Base-by-base conservation (phyloP, 2,113 vertebrate genomes). In the Vulpes lagopus region DNA sequence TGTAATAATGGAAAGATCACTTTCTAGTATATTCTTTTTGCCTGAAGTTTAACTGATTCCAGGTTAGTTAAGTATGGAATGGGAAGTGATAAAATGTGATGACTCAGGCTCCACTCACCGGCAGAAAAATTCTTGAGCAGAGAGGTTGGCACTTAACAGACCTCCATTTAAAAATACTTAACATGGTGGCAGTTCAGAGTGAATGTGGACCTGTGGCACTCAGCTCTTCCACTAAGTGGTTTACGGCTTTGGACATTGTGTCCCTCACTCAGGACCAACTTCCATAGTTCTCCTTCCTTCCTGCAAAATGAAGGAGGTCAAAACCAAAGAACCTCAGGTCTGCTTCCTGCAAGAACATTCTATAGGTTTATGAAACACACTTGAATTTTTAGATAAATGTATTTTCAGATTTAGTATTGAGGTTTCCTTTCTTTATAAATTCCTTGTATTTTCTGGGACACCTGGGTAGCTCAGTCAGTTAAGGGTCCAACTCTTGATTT, bases 211-310 rank as follows among this genome's bases (percentile, higher is more conserved):
- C 74, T 22, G 8, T 17, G 38, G 35, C 25, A 17, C 19, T 8
- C 8, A 35, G 67, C 19, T 5, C 49, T 82, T 43, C 27, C 22
- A 49, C 20, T 27, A 51, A 51, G 0, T 4, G 51, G 20, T 20
- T 30, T 38, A n/a, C n/a, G 38, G 7, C 53, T 62, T 23, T 73
- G 62, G 62, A 38, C 7, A 11, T 32, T 6, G 20, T 9, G 25
- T 84, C 14, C 14, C 8, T 65, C 5, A 25, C 19, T 67, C 19
- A 67, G 12, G 59, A 73, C 5, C 9, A 19, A 3, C 69, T 79
- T 93, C 65, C 43, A 89, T 43, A 20, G 2, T 23, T 71, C 55
- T 82, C n/a, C 43, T 95, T 90, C 59, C 69, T 83, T 83, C 5
- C 14, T 62, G 5, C 0, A 27, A 74, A 78, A 60, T 23, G 76